Percentiles rank a stretch among this genome's conserved stretches.
These are phyloP conservation scores for Cactoblastis cactorum DNA, from an alignment of 2,888 invertebrate genomes.

Conservation along the genomic window DNA sequence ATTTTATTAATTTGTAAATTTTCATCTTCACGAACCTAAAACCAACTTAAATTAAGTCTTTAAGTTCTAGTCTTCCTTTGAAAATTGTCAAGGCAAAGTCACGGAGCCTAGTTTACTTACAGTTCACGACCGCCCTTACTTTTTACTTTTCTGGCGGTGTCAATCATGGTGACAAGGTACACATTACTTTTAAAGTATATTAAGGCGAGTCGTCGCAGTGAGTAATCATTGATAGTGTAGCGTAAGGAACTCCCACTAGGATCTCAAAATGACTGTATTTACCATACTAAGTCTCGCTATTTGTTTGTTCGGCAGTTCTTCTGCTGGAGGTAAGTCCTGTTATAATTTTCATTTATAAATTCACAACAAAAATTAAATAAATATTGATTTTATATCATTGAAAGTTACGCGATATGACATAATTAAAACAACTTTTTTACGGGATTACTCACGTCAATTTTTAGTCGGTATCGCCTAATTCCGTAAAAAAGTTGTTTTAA, in stretches of 20 bases:
- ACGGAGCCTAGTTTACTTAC: background rate
- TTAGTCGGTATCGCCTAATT: too few relatives aligned
- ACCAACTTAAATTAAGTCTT: background rate
- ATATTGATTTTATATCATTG: too few relatives aligned
- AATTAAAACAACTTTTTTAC: too few relatives aligned
- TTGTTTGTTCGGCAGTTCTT: background rate
- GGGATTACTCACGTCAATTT: too few relatives aligned
- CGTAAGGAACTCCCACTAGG: constrained; percentile 16
- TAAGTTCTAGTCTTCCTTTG: background rate
- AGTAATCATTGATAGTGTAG: background rate
- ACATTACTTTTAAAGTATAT: constrained; percentile 1
- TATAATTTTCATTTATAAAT: too few relatives aligned
- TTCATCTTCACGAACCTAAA: too few relatives aligned
- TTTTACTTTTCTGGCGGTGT: background rate
- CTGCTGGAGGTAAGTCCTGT: background rate
- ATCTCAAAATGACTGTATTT: constrained; percentile 14
- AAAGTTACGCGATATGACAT: too few relatives aligned
- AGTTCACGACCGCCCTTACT: background rate
- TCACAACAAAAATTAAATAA: too few relatives aligned
- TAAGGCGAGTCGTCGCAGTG: background rate
- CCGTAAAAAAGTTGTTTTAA: too few relatives aligned
- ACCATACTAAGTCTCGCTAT: background rate
- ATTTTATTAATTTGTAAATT: too few relatives aligned
- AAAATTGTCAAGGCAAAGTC: background rate
- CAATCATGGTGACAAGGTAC: constrained; percentile 8